A percentile compares a stretch with the other conserved stretches of the same genome.
Conservation (phyloP, 2,113 vertebrate genomes). For the Lophochroa leadbeateri region DNA sequence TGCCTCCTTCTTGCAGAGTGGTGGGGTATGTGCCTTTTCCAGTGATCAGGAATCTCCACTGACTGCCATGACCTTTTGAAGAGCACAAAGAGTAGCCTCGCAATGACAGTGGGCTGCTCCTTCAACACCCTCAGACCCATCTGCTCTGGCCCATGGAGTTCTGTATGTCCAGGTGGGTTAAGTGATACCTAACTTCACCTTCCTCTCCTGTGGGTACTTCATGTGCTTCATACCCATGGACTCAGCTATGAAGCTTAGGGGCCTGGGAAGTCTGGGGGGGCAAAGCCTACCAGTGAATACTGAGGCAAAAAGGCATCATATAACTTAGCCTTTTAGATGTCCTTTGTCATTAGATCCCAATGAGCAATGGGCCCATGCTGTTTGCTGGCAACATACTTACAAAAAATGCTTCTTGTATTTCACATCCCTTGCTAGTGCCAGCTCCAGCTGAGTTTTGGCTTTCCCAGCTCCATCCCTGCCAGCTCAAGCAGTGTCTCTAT, state of each 20-base stretch:
- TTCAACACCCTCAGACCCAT: not conserved
- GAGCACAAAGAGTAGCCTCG: not conserved
- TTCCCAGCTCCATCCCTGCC: not conserved
- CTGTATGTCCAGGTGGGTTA: not conserved
- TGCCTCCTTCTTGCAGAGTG: not conserved
- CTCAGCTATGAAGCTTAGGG: not conserved
- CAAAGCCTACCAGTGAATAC: not conserved
- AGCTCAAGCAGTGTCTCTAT: not conserved
- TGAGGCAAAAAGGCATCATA: not conserved
- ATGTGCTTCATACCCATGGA: not conserved
- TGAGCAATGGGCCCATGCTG: not conserved
- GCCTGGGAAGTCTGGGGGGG: not conserved
- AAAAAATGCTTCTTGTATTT: not conserved
- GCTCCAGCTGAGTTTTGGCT: not conserved
- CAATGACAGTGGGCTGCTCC: not conserved
- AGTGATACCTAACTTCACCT: not conserved
- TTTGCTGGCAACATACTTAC: not conserved
- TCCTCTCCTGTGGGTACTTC: not conserved
- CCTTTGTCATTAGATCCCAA: not conserved
- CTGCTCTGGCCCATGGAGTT: not conserved
- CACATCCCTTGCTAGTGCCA: not conserved
- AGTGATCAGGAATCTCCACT: not conserved
- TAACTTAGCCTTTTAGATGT: not conserved
- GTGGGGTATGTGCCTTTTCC: not conserved
- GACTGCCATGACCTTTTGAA: not conserved